Evolutionary conservation across 2,888 invertebrate genomes (phyloP).

Genomic region (Nyleta sp.): DNA sequence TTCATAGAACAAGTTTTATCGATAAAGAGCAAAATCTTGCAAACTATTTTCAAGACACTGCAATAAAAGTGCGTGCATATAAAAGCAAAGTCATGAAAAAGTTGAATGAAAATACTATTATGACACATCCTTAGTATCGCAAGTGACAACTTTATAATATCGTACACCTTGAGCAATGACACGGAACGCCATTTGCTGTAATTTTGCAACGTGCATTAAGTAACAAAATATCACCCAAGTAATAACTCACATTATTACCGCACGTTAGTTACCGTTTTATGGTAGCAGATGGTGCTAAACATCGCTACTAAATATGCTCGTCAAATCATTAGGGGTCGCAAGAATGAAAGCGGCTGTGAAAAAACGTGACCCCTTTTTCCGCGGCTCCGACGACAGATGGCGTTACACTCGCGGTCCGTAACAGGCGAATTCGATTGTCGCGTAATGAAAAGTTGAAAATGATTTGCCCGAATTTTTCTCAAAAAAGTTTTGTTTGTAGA

Average conservation of each 20-base stretch:
- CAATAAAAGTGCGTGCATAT: too few relatives aligned
- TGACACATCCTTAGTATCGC: background rate
- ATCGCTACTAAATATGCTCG: background rate
- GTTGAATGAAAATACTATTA: too few relatives aligned
- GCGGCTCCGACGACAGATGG: background rate
- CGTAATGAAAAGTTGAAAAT: slow-evolving; percentile 23
- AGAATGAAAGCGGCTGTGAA: background rate
- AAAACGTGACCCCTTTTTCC: background rate
- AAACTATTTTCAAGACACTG: too few relatives aligned
- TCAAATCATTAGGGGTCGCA: slow-evolving; percentile 1
- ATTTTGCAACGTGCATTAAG: background rate
- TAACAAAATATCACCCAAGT: slow-evolving; percentile 11
- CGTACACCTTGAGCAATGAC: slow-evolving; percentile 5
- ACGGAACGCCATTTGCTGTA: slow-evolving; percentile 9
- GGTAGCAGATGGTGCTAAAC: slow-evolving; percentile 10
- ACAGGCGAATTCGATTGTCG: slow-evolving; percentile 11
- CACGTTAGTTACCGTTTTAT: background rate
- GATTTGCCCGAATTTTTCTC: slow-evolving; percentile 2
- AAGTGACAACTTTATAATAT: background rate
- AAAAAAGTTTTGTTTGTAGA: slow-evolving; percentile 68
- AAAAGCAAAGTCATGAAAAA: too few relatives aligned
- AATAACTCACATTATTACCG: slow-evolving; percentile 12
- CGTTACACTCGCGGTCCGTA: background rate
- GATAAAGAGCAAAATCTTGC: too few relatives aligned
- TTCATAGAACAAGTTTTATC: too few relatives aligned